Conservation (phyloP, 2,888 invertebrate genomes). For the Epistrophe grossulariae region DNA sequence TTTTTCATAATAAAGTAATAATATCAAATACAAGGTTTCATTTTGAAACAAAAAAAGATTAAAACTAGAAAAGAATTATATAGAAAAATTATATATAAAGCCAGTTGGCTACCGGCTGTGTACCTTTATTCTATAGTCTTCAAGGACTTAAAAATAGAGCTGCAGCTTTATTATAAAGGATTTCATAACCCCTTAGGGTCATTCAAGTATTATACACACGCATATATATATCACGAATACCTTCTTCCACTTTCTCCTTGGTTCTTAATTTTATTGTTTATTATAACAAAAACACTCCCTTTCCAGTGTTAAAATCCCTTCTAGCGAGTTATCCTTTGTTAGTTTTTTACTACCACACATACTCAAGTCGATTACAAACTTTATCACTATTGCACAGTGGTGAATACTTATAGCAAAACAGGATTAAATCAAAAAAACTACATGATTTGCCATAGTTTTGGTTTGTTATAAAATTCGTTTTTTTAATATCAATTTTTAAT, state of each 20-base stretch:
- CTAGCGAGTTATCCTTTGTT: slow-evolving; percentile 22
- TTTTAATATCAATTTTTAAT: too few species aligned
- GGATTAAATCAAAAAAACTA: background rate
- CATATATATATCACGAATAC: background rate
- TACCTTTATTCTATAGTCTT: too few species aligned
- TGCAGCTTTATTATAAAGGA: background rate
- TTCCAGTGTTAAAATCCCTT: slow-evolving; percentile 21
- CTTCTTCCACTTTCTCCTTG: background rate
- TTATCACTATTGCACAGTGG: slow-evolving; percentile 25
- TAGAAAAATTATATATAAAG: too few species aligned
- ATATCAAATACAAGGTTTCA: too few species aligned
- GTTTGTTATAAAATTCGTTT: too few species aligned
- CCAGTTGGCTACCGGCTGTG: too few species aligned
- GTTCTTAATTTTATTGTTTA: slow-evolving; percentile 20
- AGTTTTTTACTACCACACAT: slow-evolving; percentile 38
- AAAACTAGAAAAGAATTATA: too few species aligned
- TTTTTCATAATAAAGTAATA: too few species aligned
- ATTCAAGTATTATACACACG: background rate
- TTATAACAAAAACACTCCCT: slow-evolving; percentile 4
- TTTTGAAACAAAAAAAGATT: too few species aligned
- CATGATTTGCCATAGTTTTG: too few species aligned
- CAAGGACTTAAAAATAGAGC: background rate
- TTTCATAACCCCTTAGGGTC: background rate
- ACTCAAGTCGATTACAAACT: slow-evolving; percentile 51
- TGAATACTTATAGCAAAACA: background rate